Base-by-base conservation (phyloP, 53 echinoderm and acorn worm species). In the Actinopyga echinites region DNA sequence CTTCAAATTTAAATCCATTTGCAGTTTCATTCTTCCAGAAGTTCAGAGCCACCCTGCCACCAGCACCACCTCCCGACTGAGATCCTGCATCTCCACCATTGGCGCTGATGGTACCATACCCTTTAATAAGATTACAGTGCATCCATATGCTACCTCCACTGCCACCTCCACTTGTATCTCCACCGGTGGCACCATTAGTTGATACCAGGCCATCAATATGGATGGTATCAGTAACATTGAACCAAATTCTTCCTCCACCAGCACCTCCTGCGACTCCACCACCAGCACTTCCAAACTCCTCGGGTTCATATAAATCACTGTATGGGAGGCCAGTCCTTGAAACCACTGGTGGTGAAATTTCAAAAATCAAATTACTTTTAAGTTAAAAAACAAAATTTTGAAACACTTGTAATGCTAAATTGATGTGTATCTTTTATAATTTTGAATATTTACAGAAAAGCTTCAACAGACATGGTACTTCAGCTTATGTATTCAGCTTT, bases 81-180 rank as follows among this genome's bases (percentile, higher is more conserved):
- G 82, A 55, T 0, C 78, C 84, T 29, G 88, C 95, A 0, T 82
- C 64, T 31, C 95, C 95, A 28, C 95, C 95, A 80, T 95, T 95
- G 53, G 90, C 67, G n/a, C 86, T 67, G 12, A 95, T 95, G 0
- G 86, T 69, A 37, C 95, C 95, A 54, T 95, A 95, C 12, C 95
- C 95, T 83, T 90, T 95, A 59, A 95, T 95, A 33, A 65, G 83
- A 30, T 88, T 79, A 53, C 90, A 90, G 75, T 95, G 91, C 95
- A 95, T 95, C 95, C 95, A 95, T n/a, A 95, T 95, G 52, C 95
- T 95, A 30, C 95, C 95, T 30, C 92, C 95, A 69, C 95, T 95
- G 1, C 95, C 95, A 38, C 95, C 95, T 6, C 82, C 71, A 29
- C 85, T 80, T 56, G 57, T 43, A 8, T 12, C 40, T 21, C 56